phyloP scores from a whole-genome alignment of 2,797 vertebrate species.

The Gastrophryne carolinensis region DNA sequence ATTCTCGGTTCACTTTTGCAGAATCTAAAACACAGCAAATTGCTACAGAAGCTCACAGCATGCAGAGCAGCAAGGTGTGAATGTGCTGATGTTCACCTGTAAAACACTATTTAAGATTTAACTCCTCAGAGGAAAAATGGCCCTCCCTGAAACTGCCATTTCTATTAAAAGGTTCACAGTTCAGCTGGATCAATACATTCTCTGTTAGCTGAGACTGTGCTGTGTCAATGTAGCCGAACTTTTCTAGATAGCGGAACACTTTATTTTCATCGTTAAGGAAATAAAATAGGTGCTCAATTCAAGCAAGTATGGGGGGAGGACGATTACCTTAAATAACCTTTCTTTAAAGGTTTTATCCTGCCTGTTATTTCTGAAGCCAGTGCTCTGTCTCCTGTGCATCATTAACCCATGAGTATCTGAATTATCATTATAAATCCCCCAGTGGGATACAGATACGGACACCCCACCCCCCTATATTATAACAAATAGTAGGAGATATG shows the following conservation, averaged over 20 bases:
- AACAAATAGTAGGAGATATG: too few species aligned
- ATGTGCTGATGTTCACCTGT: conserved; percentile 21
- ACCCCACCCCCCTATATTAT: too few species aligned
- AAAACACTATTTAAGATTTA: conserved; percentile 21
- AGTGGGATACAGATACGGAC: too few species aligned
- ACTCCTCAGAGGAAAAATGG: background rate
- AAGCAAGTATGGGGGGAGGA: background rate
- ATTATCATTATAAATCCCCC: too few species aligned
- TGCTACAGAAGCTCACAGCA: conserved; percentile 37
- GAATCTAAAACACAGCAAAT: conserved; percentile 34
- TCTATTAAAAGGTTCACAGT: background rate
- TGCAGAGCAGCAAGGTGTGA: conserved; percentile 40
- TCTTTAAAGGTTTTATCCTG: background rate
- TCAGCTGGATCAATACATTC: conserved; percentile 10
- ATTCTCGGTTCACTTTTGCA: conserved; percentile 8
- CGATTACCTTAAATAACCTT: background rate
- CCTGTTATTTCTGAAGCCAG: background rate
- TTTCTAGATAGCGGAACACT: background rate
- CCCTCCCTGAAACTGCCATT: background rate
- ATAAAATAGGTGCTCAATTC: background rate
- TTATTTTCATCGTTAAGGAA: background rate
- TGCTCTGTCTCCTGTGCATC: too few species aligned
- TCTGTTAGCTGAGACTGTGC: background rate
- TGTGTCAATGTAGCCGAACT: background rate
- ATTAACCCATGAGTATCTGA: too few species aligned